Evolutionary conservation across 64 coral and sea anemone species (phyloP).

Genomic region (Pocillopora damicornis): DNA sequence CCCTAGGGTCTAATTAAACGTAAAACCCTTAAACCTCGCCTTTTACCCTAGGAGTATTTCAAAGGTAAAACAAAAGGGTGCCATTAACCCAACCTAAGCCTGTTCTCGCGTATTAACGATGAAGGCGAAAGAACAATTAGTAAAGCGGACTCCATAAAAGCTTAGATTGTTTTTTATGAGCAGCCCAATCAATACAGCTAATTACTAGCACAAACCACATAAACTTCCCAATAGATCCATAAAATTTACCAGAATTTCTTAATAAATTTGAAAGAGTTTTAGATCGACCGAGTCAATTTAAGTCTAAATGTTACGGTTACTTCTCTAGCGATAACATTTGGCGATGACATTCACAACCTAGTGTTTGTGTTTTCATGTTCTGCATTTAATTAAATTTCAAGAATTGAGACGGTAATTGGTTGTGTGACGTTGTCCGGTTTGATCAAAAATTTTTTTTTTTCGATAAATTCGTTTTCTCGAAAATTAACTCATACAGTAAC

Average conservation of each 20-base stretch:
- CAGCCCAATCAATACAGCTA: not conserved
- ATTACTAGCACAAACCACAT: not conserved
- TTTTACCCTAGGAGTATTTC: not conserved
- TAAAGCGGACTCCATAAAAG: not conserved
- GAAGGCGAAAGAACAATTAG: not conserved
- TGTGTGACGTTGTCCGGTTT: not conserved
- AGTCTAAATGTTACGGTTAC: no score
- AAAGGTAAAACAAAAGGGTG: not conserved
- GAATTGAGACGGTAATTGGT: not conserved
- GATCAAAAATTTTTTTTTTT: not conserved
- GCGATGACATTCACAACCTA: not conserved
- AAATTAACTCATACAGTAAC: not conserved
- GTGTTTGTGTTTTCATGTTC: not conserved
- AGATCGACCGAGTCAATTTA: no score
- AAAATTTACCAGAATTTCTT: not conserved
- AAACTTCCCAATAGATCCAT: not conserved
- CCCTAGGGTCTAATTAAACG: not conserved
- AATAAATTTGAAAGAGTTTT: no score
- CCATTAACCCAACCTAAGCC: not conserved
- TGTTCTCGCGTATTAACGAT: not conserved
- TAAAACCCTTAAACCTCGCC: not conserved
- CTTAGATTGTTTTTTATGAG: not conserved
- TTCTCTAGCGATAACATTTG: not conserved
- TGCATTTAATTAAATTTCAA: conserved; percentile 17
- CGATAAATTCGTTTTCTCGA: not conserved